phyloP scores from a whole-genome alignment of 2,113 vertebrate species.

The Maccullochella peelii region DNA sequence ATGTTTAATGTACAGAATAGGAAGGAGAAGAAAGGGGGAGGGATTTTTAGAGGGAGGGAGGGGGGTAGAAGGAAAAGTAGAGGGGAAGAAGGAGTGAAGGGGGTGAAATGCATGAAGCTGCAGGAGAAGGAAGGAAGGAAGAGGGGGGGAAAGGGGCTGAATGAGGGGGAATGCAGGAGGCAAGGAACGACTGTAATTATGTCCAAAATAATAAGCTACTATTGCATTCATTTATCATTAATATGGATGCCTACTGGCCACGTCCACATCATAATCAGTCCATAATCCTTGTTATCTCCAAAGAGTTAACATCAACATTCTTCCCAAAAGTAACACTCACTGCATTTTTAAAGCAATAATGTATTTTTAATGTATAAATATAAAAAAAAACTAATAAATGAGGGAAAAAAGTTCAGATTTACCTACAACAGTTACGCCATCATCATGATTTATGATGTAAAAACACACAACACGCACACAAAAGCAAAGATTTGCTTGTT shows the following conservation, averaged over 20 bases:
- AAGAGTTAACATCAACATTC: not conserved
- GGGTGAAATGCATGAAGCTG: slow-evolving; percentile 14
- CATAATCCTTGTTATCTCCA: not conserved
- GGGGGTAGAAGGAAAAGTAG: not conserved
- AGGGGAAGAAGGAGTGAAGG: not conserved
- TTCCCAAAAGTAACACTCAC: not conserved
- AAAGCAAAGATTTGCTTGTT: not conserved
- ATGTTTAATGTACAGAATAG: slow-evolving; percentile 86
- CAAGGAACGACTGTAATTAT: not conserved
- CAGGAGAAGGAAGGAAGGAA: not conserved
- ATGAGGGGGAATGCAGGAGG: not conserved
- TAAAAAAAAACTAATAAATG: not conserved
- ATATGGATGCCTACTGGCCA: not conserved
- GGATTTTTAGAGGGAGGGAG: not conserved
- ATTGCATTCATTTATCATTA: slow-evolving; percentile 11
- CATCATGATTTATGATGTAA: not conserved
- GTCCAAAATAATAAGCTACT: slow-evolving; percentile 7
- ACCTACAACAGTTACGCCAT: not conserved
- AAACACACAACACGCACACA: too few species aligned
- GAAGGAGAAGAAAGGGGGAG: slow-evolving; percentile 34
- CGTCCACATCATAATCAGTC: not conserved
- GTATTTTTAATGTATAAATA: not conserved
- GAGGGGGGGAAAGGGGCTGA: not conserved
- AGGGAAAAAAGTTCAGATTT: not conserved
- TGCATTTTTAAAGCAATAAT: not conserved